phyloP scores from a whole-genome alignment of 2,888 invertebrate species.

The Lumbricus terrestris region DNA sequence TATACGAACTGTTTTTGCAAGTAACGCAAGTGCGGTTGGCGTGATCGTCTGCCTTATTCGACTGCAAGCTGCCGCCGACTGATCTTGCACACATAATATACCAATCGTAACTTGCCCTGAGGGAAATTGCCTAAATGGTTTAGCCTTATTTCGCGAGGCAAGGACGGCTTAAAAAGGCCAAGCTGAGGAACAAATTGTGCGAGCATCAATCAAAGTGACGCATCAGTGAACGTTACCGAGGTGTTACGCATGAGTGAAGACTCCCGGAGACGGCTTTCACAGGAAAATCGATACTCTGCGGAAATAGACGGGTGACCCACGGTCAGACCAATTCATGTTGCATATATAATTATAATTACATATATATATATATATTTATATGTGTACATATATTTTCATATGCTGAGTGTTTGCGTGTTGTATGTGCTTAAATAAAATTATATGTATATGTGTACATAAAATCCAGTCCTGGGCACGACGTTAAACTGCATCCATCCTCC shows the following conservation, averaged over 20 bases:
- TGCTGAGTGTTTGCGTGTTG: too few relatives aligned
- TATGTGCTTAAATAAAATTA: too few relatives aligned
- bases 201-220: background rate
- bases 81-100: background rate
- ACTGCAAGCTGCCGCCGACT: too few relatives aligned
- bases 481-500: too few relatives aligned
- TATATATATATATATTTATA: background rate
- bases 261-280: background rate
- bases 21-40: too few relatives aligned
- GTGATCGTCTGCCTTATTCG: too few relatives aligned
- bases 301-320: background rate
- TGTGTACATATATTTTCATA: too few relatives aligned
- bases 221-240: background rate
- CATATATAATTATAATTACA: background rate
- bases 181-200: conserved; percentile 3
- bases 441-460: too few relatives aligned
- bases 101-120: background rate
- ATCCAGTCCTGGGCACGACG: too few relatives aligned
- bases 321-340: background rate
- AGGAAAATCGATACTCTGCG: background rate
- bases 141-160: background rate
- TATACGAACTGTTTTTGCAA: too few relatives aligned
- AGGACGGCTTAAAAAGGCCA: background rate
- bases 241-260: background rate
- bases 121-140: background rate